Evolutionary conservation across 2,113 vertebrate genomes (phyloP).

Genomic region (Urocolius indicus): DNA sequence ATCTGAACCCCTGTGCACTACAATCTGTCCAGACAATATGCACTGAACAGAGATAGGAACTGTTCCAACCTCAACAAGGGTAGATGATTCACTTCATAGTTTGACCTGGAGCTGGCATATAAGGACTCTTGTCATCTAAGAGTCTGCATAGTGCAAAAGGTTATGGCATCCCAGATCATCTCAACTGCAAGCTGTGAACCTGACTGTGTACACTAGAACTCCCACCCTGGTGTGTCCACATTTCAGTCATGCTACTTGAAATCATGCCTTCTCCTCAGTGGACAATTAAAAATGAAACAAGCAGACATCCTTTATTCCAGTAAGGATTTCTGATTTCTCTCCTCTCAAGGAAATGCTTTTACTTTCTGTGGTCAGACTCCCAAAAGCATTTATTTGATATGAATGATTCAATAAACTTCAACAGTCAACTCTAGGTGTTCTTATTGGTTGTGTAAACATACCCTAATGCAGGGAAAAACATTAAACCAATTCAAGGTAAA

Average conservation of each 20-base stretch:
- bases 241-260: background rate
- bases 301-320: background rate
- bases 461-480: background rate
- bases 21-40: background rate
- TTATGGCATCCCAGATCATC: background rate
- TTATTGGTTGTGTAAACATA: conserved; percentile 13
- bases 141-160: background rate
- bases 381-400: conserved; percentile 16
- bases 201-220: background rate
- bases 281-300: background rate
- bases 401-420: conserved; percentile 55
- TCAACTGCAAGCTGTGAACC: background rate
- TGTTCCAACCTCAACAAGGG: background rate
- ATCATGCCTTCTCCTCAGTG: background rate
- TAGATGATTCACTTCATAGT: background rate
- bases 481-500: background rate
- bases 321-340: background rate
- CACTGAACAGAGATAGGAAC: background rate
- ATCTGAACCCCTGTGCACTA: background rate
- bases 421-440: background rate
- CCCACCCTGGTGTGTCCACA: background rate
- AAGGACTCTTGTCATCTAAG: background rate
- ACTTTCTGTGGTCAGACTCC: background rate
- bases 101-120: background rate
- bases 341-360: conserved; percentile 20